Base-by-base conservation (phyloP, 1,140 invertebrate species). In the Neuroterus valhalla region DNA sequence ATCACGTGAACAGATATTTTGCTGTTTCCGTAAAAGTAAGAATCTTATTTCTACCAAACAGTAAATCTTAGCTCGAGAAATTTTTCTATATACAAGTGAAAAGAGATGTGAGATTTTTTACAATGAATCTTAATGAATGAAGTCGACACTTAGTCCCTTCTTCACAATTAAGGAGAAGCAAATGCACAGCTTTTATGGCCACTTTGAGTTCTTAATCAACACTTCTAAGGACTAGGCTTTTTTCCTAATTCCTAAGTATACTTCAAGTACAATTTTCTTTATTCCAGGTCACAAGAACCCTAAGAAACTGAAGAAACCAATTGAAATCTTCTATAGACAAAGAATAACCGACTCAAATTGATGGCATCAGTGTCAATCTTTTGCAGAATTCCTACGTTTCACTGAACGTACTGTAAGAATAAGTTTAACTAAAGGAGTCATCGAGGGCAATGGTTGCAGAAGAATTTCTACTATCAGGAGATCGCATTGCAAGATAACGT, bases 401-500 rank as follows among this genome's bases (percentile, higher is more conserved):
- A 48, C 15, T n/a, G 46, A 8, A n/a, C 26, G 23, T n/a, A 15
- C 1, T 14, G 26, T 23, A 26, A 26, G 14, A 21, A 55, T 15
- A 31, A 38, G 55, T 62, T 31, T 62, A 62, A 15, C 73, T 88
- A 81, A 89, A 87, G 6, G 84, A 87, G 43, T 88, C 85, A 45
- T 89, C 85, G 23, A 86, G 42, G 11, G 77, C 82, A 55, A 86
- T 80, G 62, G 83, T 86, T 17, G 68, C 66, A 46, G 89, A 89
- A 14, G 86, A 88, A 78, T 88, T 88, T 75, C 78, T 85, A 69
- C 84, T 89, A n/a, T 89, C 83, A 2, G 85, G 86, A 26, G 88
- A 86, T 62, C 86, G 84, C 86, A 88, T 88, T 14, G 85, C 87
- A 10, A 86, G 71, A 21, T 90, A 90, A 66, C 89, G 82, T 77